Base-by-base conservation (phyloP, 2,113 vertebrate genomes). In the Pseudopodoces humilis region DNA sequence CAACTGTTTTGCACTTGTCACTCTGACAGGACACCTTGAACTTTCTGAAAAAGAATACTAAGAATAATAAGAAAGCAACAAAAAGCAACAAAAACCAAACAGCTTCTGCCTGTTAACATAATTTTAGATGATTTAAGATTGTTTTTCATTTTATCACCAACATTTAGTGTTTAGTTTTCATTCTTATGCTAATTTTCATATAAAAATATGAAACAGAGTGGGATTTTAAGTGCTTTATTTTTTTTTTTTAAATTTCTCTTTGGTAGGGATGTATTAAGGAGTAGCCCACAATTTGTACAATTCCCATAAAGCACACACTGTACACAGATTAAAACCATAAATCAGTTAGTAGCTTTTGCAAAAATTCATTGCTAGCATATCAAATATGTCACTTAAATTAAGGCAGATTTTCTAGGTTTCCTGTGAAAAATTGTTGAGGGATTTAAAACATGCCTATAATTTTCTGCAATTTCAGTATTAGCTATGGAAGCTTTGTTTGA, bases 281-380 rank as follows among this genome's bases (percentile, higher is more conserved):
- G 41, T 76, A 91, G 59, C 33, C 67, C 85, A 47, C 21, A 83
- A 47, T 56, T 86, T 82, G 13, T 47, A 31, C 1, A 1, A 49
- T 94, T 92, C 92, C 75, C 75, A 84, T 89, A 89, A 92, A 92
- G 7, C 31, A 43, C 10, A 79, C 44, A 56, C 59, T 39, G 49
- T 78, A 47, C 59, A 46, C n/a, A 94, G 74, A 94, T 89, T 79
- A 87, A 92, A 96, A 87, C 8, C 62, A 91, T 89, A 89, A 94
- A 92, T 94, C 81, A 85, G 53, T 78, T 78, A 49, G 35, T 52
- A 44, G 19, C 41, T 83, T 92, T 58, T 71, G 37, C 46, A 87
- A 64, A 21, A 65, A 76, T 76, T 89, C 33, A 58, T 16, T 91
- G 28, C 37, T 79, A 82, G 10, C 23, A 43, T 75, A 75, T 16